Evolutionary conservation across 2,888 invertebrate species (phyloP).

Genomic region (Neelides folsomi): DNA sequence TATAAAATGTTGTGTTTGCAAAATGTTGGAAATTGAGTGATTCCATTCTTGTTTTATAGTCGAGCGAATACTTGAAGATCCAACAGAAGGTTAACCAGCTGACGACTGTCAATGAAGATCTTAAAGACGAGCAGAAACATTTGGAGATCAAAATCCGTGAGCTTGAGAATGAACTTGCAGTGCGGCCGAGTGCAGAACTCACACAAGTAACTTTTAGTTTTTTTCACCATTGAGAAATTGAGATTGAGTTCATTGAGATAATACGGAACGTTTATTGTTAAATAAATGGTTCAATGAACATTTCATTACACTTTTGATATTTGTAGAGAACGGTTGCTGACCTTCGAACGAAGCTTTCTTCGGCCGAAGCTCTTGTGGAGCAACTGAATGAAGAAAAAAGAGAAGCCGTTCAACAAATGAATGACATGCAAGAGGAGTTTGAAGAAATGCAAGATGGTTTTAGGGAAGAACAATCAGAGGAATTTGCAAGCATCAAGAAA

Average conservation of each 20-base stretch:
- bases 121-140: conserved; percentile 62
- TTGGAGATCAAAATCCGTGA: conserved; percentile 58
- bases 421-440: conserved; percentile 90
- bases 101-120: conserved; percentile 51
- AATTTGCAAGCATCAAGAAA: conserved; percentile 82
- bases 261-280: not conserved
- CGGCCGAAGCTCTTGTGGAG: conserved; percentile 82
- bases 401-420: conserved; percentile 79
- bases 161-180: conserved; percentile 54
- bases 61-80: conserved; percentile 46
- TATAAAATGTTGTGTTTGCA: no score
- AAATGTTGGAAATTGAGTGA: no score
- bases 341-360: conserved; percentile 65
- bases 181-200: conserved; percentile 32
- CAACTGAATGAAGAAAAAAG: conserved; percentile 93
- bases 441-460: conserved; percentile 98
- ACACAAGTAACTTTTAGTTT: conserved; percentile 20
- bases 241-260: not conserved
- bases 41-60: conserved; percentile 14
- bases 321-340: conserved; percentile 51
- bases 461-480: conserved; percentile 92
- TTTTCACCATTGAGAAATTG: not conserved
- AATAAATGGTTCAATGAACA: not conserved
- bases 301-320: not conserved
- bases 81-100: conserved; percentile 78